A percentile compares a stretch with the other conserved stretches of the same genome.
phyloP scores from a whole-genome alignment of 2,113 vertebrate genomes.

The Ochotona princeps region DNA sequence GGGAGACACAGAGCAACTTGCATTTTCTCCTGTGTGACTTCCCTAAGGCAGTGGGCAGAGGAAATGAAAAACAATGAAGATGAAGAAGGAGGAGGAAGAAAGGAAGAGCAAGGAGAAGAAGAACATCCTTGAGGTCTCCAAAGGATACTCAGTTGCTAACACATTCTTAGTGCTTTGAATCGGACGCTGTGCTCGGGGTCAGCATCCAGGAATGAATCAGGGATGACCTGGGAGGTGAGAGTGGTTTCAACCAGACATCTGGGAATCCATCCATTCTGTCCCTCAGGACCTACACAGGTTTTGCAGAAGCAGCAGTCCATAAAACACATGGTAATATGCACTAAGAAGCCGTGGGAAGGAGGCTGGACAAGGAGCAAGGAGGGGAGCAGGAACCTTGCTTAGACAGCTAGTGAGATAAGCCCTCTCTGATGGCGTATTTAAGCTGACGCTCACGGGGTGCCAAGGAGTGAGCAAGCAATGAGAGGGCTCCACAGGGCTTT shows the following conservation, averaged over 20 bases:
- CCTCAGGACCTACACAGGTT: neutral
- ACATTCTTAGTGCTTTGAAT: neutral
- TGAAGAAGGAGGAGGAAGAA: no score
- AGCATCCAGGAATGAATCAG: neutral
- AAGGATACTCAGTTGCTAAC: neutral
- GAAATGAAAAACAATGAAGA: neutral
- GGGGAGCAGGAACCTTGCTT: neutral
- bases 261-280: neutral
- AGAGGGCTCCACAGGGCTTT: neutral
- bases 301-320: neutral
- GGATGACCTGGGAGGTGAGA: neutral
- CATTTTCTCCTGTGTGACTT: neutral
- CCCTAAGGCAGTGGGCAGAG: neutral
- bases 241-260: neutral
- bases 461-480: neutral
- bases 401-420: neutral
- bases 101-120: neutral
- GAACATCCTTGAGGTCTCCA: neutral
- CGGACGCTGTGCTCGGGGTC: neutral
- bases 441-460: neutral
- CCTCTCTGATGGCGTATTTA: neutral
- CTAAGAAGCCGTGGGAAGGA: neutral
- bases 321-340: neutral
- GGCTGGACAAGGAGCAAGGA: neutral
- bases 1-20: neutral